phyloP scores from a whole-genome alignment of 2,113 vertebrate genomes.

The Scolopax mira region DNA sequence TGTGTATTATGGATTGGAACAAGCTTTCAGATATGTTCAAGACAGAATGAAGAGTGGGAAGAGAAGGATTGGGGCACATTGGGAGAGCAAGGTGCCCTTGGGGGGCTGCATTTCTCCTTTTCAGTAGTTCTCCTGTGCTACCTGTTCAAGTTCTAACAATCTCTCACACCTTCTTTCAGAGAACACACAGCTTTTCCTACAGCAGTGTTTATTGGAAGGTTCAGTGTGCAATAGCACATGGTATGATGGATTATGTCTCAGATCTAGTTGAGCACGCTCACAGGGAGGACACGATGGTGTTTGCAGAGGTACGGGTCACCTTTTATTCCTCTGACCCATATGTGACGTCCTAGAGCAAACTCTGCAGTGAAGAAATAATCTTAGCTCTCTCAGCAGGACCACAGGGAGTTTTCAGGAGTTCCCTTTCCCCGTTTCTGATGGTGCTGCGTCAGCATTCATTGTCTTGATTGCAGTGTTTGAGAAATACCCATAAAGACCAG shows the following conservation, averaged over 20 bases:
- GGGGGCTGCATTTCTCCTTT: not conserved
- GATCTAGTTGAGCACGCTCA: not conserved
- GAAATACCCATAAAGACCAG: not conserved
- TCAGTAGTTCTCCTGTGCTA: rapidly evolving
- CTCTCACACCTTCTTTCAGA: not conserved
- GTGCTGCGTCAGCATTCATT: not conserved
- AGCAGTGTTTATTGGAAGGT: not conserved
- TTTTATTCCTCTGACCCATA: not conserved
- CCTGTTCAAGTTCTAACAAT: not conserved
- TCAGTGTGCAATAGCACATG: not conserved
- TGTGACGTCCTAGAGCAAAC: not conserved
- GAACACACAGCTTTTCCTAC: not conserved
- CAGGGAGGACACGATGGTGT: not conserved
- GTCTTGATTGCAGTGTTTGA: not conserved
- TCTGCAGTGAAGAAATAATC: not conserved
- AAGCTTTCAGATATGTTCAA: not conserved
- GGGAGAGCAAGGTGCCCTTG: not conserved
- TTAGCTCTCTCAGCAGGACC: not conserved
- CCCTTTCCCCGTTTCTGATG: not conserved
- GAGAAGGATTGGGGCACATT: not conserved
- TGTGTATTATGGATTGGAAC: not conserved
- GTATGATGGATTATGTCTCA: not conserved
- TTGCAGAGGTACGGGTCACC: not conserved
- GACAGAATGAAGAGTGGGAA: not conserved
- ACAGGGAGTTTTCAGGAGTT: not conserved